These are phyloP conservation scores for Siniperca obscura DNA, from an alignment of 2,797 vertebrate species.

Conservation along the genomic window DNA sequence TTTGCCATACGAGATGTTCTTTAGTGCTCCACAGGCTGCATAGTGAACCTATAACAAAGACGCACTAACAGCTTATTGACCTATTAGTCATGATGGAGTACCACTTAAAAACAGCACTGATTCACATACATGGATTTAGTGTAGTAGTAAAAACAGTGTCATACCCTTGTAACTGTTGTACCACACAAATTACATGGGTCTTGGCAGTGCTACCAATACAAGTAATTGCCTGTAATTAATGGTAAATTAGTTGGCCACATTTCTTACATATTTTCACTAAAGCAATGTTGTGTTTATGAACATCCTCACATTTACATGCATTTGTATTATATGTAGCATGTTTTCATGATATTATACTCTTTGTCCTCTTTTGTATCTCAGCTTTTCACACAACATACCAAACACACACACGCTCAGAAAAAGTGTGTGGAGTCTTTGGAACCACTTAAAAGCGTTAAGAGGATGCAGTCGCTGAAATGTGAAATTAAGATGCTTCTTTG, in stretches of 20 bases:
- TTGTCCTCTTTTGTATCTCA: background rate
- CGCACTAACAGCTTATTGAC: conserved; percentile 5
- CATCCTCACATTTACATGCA: background rate
- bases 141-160: background rate
- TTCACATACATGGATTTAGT: conserved; percentile 3
- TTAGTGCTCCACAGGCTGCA: conserved; percentile 94
- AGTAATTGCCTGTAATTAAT: conserved; percentile 5
- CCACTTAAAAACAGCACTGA: background rate
- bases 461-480: conserved; percentile 47
- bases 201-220: background rate
- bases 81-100: background rate
- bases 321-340: background rate
- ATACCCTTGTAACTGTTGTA: background rate
- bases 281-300: background rate
- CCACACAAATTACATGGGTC: background rate
- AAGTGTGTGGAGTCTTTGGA: conserved; percentile 13
- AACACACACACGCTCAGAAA: background rate
- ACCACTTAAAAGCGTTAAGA: conserved; percentile 22
- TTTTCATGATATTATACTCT: background rate
- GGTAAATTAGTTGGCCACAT: conserved; percentile 3
- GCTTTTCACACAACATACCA: background rate
- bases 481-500: conserved; percentile 61
- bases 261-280: conserved; percentile 16
- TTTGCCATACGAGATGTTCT: conserved; percentile 97
- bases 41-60: conserved; percentile 84